phyloP scores from a whole-genome alignment of 2,113 vertebrate genomes.

The Anser cygnoides region DNA sequence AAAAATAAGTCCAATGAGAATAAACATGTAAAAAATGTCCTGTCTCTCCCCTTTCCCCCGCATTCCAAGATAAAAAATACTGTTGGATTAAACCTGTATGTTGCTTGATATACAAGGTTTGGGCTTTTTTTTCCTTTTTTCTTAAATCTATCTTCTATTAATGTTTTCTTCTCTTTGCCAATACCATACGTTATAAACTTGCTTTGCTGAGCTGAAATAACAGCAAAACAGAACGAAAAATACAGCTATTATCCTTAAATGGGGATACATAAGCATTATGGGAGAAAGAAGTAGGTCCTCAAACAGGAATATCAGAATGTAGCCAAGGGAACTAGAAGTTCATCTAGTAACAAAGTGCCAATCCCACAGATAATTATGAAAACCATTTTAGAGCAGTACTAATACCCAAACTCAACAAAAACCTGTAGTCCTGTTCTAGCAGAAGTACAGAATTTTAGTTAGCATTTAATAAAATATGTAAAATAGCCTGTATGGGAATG shows the following conservation, averaged over 20 bases:
- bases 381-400: background rate
- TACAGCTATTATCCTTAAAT: background rate
- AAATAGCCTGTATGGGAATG: background rate
- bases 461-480: background rate
- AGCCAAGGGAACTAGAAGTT: background rate
- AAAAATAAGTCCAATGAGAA: slow-evolving; percentile 27
- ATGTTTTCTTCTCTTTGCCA: background rate
- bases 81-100: background rate
- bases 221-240: background rate
- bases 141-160: background rate
- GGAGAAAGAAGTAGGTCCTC: background rate
- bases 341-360: background rate
- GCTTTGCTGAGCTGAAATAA: background rate
- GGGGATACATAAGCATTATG: background rate
- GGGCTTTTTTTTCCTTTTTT: background rate
- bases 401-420: background rate
- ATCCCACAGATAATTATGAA: background rate
- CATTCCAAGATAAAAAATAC: background rate
- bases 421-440: background rate
- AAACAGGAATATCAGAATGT: background rate
- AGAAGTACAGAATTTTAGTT: background rate
- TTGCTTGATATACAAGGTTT: background rate
- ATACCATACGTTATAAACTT: background rate
- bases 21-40: background rate
- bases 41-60: too few relatives aligned